These are phyloP conservation scores for Hormaphis cornu DNA, from an alignment of 1,140 invertebrate species.

Conservation along the genomic window DNA sequence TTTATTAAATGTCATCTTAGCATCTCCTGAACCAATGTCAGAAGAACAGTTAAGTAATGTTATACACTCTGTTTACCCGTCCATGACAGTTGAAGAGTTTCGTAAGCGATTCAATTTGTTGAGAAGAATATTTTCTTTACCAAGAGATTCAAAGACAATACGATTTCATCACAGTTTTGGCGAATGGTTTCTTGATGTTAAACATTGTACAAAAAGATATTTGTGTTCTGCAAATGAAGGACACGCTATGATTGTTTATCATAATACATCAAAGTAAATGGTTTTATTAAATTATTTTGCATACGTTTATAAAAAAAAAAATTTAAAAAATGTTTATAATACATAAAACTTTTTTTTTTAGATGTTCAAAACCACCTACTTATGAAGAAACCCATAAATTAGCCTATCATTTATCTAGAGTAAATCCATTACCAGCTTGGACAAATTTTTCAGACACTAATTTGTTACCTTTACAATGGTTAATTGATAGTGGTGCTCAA, in stretches of 20 bases:
- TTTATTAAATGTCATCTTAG: constrained; percentile 76
- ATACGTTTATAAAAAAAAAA: too few relatives aligned
- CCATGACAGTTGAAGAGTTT: constrained; percentile 75
- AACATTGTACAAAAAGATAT: constrained; percentile 91
- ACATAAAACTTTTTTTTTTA: not conserved
- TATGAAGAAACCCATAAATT: constrained; percentile 1
- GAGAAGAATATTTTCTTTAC: constrained; percentile 56
- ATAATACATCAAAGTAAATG: constrained; percentile 54
- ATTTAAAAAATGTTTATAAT: not conserved
- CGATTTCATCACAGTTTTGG: constrained; percentile 86
- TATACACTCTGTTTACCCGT: constrained; percentile 68
- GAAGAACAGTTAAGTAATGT: constrained; percentile 71
- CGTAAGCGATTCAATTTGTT: constrained; percentile 68
- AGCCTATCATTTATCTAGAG: constrained; percentile 18
- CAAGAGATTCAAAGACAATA: constrained; percentile 50
- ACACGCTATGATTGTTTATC: constrained; percentile 79
- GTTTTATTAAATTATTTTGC: not conserved
- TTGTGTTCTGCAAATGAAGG: constrained; percentile 77
- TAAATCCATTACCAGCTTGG: constrained; percentile 18
- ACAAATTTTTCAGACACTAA: constrained; percentile 12
- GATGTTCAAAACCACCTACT: not conserved
- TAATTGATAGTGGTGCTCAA: constrained; percentile 19
- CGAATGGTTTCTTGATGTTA: constrained; percentile 89
- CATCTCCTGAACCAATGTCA: constrained; percentile 72
- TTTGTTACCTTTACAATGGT: constrained; percentile 13